Conservation (phyloP, 2,113 vertebrate genomes). For the Paralichthys olivaceus region DNA sequence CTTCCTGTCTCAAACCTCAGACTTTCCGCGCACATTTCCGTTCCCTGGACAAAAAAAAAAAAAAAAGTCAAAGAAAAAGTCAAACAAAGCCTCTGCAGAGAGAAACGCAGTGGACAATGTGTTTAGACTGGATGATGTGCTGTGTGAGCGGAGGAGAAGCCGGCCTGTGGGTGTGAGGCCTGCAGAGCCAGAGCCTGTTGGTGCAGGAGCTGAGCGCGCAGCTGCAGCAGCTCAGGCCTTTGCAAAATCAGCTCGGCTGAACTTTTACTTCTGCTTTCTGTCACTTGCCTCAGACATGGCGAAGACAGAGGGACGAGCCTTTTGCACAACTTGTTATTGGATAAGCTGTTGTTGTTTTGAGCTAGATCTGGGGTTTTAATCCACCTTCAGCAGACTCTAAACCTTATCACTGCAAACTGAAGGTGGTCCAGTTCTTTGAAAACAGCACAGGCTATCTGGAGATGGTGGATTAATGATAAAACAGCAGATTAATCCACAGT, state of each 20-base stretch:
- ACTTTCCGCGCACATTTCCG: conserved; percentile 86
- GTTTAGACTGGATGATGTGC: background rate
- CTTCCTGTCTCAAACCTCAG: conserved; percentile 86
- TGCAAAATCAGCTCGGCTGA: conserved; percentile 82
- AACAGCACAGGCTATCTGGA: no score
- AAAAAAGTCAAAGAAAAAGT: conserved; percentile 56
- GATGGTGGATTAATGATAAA: no score
- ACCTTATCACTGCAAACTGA: no score
- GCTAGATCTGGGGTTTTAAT: no score
- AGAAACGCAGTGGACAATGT: conserved; percentile 29
- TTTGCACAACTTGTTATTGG: conserved; percentile 54
- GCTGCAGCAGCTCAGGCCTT: conserved; percentile 77
- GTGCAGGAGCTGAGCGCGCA: conserved; percentile 19
- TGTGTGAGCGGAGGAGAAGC: background rate
- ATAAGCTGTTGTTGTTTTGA: background rate
- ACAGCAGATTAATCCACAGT: no score
- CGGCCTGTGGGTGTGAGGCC: conserved; percentile 15
- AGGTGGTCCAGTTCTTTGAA: no score
- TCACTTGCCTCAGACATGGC: conserved; percentile 50
- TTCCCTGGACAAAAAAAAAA: conserved; percentile 58
- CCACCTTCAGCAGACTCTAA: no score
- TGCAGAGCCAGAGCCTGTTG: conserved; percentile 5
- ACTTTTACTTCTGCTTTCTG: conserved; percentile 84
- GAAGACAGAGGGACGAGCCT: conserved; percentile 1
- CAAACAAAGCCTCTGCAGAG: conserved; percentile 24